Base-by-base conservation (phyloP, 2,888 invertebrate species). In the Troides aeacus region DNA sequence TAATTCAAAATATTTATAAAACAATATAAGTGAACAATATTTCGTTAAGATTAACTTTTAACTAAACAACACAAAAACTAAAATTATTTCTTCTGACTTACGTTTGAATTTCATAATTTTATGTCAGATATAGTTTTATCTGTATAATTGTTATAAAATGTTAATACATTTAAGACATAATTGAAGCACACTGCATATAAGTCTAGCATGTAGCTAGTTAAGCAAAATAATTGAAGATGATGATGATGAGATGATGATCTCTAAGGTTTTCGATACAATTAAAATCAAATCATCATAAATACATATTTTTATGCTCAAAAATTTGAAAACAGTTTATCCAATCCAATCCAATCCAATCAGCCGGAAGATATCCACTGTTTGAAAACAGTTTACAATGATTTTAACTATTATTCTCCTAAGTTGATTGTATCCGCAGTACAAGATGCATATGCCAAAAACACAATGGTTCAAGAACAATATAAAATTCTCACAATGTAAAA, bases 401-500 rank as follows among this genome's bases (percentile, higher is more conserved):
- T n/a, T 6, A 53, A n/a, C n/a, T 53, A 53, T n/a, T n/a, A 6
- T n/a, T n/a, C 18, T 21, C 0, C 8, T 15, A 4, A 57, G 8
- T 30, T 62, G n/a, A 23, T 36, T 21, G 23, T 61, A 65, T 3
- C 21, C 30, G 42, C 59, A 50, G 39, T 53, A 23, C 53, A 53
- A 53, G n/a, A n/a, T 53, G 53, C 18, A 53, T 53, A 42, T 21
- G 39, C 10, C 42, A 62, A 63, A 66, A 59, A 56, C 39, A 66
- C 66, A 70, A 70, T 64, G 62, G 59, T 64, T 42, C 36, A 64
- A 50, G 17, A 56, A 58, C 63, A 66, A 63, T 58, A 58, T 58
- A 64, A 64, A 67, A 70, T 70, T 70, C 70, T 67, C 70, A 70
- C 64, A 67, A 67, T 66, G 60, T 67, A 61, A 64, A 64, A 67